These are phyloP conservation scores for Drosophila pallidifrons DNA, from an alignment of 1,140 invertebrate species.

Conservation along the genomic window DNA sequence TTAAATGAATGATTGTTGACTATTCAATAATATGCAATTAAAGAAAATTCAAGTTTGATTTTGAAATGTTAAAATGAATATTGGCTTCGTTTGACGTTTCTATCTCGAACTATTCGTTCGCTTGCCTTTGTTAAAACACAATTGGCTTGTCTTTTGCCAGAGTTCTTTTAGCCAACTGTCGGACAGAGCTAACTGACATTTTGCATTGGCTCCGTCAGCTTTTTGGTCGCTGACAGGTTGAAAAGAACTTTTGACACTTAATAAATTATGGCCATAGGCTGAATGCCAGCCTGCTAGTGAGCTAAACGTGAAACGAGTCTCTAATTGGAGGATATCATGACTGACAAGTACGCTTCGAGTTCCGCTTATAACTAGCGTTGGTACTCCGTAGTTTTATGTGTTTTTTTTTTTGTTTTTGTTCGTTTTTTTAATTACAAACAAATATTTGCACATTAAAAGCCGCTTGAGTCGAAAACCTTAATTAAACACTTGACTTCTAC, in stretches of 20 bases:
- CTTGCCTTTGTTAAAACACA: not conserved
- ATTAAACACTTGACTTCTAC: slow-evolving; percentile 65
- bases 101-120: not conserved
- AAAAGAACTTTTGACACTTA: slow-evolving; percentile 51
- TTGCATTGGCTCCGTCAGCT: slow-evolving; percentile 27
- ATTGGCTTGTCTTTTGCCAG: not conserved
- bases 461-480: slow-evolving; percentile 56
- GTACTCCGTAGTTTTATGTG: not conserved
- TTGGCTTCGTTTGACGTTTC: not conserved
- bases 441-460: slow-evolving; percentile 56
- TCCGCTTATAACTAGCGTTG: not conserved
- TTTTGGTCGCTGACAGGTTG: slow-evolving; percentile 33
- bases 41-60: not conserved
- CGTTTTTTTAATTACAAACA: slow-evolving; percentile 46
- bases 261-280: slow-evolving; percentile 46
- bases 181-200: slow-evolving; percentile 13
- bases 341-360: slow-evolving; percentile 27
- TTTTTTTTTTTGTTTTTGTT: not conserved
- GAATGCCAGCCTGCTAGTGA: not conserved
- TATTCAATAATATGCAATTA: too few relatives aligned
- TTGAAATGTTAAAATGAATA: not conserved
- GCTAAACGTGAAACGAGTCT: not conserved
- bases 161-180: not conserved
- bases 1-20: too few relatives aligned
- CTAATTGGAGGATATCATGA: slow-evolving; percentile 49